Evolutionary conservation across 2,113 vertebrate species (phyloP).

Genomic region (Dicrurus megarhynchus): DNA sequence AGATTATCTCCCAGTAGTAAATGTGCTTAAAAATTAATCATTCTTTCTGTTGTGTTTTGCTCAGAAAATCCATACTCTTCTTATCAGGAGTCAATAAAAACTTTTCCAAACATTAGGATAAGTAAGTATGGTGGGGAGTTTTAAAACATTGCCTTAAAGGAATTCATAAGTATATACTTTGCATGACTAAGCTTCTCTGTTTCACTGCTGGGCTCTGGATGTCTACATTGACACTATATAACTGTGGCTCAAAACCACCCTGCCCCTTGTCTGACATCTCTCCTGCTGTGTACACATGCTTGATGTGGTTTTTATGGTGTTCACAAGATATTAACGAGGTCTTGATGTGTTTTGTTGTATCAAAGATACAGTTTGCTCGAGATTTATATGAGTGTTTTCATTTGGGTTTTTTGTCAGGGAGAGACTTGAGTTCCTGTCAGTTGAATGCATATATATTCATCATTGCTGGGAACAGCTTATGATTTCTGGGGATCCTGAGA

Average conservation of each 20-base stretch:
- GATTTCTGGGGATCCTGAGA: background rate
- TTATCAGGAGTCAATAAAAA: background rate
- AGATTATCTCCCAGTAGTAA: background rate
- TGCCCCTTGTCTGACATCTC: background rate
- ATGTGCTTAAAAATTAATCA: background rate
- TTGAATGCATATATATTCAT: background rate
- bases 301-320: constrained; percentile 37
- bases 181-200: background rate
- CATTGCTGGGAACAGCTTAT: background rate
- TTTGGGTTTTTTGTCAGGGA: constrained; percentile 21
- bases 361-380: constrained; percentile 21
- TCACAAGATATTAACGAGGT: constrained; percentile 2
- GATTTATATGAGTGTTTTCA: background rate
- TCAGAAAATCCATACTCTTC: background rate
- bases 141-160: background rate
- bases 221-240: background rate
- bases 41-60: background rate
- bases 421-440: constrained; percentile 2
- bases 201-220: background rate
- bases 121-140: background rate
- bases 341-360: background rate
- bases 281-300: background rate
- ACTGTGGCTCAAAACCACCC: background rate
- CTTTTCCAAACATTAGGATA: background rate
- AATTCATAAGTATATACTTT: background rate